Evolutionary conservation across 1,140 invertebrate species (phyloP).

Genomic region (Rhopalosiphum padi): DNA sequence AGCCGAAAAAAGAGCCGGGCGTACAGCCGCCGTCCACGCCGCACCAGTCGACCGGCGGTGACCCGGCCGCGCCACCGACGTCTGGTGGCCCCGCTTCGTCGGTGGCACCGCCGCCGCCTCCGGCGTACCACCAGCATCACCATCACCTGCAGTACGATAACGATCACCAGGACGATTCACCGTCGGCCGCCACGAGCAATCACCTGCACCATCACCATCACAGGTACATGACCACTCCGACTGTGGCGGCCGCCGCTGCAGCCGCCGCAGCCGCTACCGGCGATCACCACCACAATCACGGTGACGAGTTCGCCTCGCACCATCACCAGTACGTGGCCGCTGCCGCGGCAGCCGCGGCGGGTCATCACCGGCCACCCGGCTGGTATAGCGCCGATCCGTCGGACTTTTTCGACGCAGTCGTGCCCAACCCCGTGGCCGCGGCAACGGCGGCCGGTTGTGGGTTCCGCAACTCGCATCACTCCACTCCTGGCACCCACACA

Average conservation of each 20-base stretch:
- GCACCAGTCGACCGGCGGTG: background rate
- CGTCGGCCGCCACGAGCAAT: constrained; percentile 40
- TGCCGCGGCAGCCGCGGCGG: constrained; percentile 32
- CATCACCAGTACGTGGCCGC: constrained; percentile 47
- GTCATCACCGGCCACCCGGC: constrained; percentile 31
- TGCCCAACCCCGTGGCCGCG: constrained; percentile 41
- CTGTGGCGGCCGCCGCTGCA: background rate
- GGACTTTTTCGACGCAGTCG: constrained; percentile 52
- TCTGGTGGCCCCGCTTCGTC: background rate
- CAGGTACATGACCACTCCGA: constrained; percentile 36
- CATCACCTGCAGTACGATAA: constrained; percentile 58
- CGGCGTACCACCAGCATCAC: constrained; percentile 57
- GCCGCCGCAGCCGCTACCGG: constrained; percentile 47
- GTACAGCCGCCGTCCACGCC: background rate
- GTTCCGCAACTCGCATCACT: constrained; percentile 54
- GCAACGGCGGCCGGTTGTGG: constrained; percentile 36
- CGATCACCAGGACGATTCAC: constrained; percentile 44
- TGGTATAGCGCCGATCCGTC: constrained; percentile 51
- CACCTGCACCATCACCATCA: constrained; percentile 59
- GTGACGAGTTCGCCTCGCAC: constrained; percentile 44
- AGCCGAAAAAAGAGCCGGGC: constrained; percentile 60
- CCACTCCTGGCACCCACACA: constrained; percentile 44
- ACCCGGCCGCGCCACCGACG: background rate
- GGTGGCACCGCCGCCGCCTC: background rate
- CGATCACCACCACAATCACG: constrained; percentile 45